Percentiles rank a stretch among this genome's conserved stretches.
These are phyloP conservation scores for Neolamprologus ventralis DNA, from an alignment of 2,113 vertebrate species.

Conservation along the genomic window DNA sequence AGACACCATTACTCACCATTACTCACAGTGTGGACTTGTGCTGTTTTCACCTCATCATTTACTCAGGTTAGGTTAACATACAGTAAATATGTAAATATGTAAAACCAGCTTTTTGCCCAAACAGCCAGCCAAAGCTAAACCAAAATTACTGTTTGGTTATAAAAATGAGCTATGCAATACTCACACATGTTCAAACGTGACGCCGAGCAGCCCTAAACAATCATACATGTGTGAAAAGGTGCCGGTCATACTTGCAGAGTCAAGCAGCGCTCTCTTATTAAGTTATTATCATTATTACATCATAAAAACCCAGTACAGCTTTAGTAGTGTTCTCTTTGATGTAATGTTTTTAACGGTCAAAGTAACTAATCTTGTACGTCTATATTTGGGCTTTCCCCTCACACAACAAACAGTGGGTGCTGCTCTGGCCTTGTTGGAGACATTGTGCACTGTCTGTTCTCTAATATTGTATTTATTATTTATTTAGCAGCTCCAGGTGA, in stretches of 20 bases:
- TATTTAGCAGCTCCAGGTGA: not conserved
- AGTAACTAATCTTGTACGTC: not conserved
- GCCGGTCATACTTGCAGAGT: not conserved
- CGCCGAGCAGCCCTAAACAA: not conserved
- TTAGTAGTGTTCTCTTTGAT: not conserved
- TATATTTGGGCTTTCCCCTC: not conserved
- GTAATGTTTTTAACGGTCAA: accelerated
- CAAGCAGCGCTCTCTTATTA: not conserved
- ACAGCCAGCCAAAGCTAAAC: not conserved
- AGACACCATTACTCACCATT: not conserved
- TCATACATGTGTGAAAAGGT: not conserved
- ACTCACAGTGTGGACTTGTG: no score
- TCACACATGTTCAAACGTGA: not conserved
- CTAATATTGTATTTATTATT: not conserved
- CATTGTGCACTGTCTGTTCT: not conserved
- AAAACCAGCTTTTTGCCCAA: not conserved
- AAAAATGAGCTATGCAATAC: not conserved
- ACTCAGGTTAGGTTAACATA: not conserved
- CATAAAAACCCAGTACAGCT: not conserved
- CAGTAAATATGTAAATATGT: not conserved
- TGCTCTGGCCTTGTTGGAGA: not conserved
- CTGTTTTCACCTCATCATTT: not conserved
- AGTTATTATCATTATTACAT: not conserved
- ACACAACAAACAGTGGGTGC: not conserved
- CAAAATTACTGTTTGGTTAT: not conserved